Evolutionary conservation across 2,797 vertebrate species (phyloP).

Genomic region (Cryptoprocta ferox): DNA sequence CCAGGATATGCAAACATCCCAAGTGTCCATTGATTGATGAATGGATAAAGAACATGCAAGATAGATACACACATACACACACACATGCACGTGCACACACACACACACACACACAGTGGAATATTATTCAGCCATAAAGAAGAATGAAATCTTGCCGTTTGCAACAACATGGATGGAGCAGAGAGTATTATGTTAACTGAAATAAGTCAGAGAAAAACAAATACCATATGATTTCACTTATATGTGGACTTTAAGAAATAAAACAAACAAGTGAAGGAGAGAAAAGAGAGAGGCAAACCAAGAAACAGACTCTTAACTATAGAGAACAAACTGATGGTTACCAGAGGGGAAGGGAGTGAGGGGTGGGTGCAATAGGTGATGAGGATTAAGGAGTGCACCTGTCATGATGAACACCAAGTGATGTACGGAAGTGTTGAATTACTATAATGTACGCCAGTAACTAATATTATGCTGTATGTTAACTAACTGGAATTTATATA

Average conservation of each 20-base stretch:
- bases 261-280: not conserved
- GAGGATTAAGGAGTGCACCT: not conserved
- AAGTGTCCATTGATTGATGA: not conserved
- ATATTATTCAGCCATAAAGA: too few species aligned
- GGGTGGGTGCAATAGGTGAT: not conserved
- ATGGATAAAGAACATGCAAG: not conserved
- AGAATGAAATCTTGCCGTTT: not conserved
- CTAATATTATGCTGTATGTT: not conserved
- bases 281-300: not conserved
- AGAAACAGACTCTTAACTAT: not conserved
- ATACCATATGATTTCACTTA: not conserved
- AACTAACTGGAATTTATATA: not conserved
- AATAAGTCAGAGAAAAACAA: not conserved
- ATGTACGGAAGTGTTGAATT: not conserved
- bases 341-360: not conserved
- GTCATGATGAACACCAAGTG: not conserved
- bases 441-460: not conserved
- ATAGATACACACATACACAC: too few species aligned
- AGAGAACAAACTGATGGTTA: not conserved
- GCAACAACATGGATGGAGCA: too few species aligned
- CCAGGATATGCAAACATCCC: not conserved
- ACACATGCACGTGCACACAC: too few species aligned
- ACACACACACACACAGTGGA: too few species aligned
- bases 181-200: not conserved
- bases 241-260: not conserved